Conservation (phyloP, 2,888 invertebrate genomes). For the Pteria penguin region DNA sequence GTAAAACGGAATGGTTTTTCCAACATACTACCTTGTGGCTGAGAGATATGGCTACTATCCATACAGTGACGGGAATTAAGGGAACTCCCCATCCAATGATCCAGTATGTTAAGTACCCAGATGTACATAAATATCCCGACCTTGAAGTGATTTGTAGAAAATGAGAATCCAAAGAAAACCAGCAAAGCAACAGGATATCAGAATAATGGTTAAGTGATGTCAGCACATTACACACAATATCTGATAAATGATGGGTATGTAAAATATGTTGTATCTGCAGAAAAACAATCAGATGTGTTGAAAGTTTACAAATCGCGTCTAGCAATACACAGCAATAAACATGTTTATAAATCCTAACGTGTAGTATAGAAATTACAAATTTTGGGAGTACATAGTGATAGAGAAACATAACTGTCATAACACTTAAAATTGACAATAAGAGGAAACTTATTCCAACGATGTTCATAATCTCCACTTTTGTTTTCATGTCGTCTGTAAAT, state of each 20-base stretch:
- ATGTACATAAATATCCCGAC: constrained; percentile 35
- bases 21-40: constrained; percentile 48
- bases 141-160: constrained; percentile 31
- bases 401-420: constrained; percentile 30
- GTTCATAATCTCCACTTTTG: neutral
- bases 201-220: constrained; percentile 38
- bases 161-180: constrained; percentile 45
- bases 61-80: constrained; percentile 42
- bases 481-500: neutral
- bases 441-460: constrained; percentile 34
- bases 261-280: constrained; percentile 1
- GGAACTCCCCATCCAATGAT: constrained; percentile 52
- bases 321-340: constrained; percentile 38
- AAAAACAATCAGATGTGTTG: constrained; percentile 27
- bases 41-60: constrained; percentile 46
- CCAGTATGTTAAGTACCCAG: constrained; percentile 42
- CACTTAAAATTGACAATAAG: constrained; percentile 36
- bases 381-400: constrained; percentile 41
- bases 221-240: constrained; percentile 41
- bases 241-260: neutral
- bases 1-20: constrained; percentile 36
- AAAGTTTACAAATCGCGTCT: constrained; percentile 33
- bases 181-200: constrained; percentile 30
- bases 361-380: constrained; percentile 24
- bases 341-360: constrained; percentile 44